Conservation (phyloP, 2,888 invertebrate genomes). For the Amphipoea lucens region DNA sequence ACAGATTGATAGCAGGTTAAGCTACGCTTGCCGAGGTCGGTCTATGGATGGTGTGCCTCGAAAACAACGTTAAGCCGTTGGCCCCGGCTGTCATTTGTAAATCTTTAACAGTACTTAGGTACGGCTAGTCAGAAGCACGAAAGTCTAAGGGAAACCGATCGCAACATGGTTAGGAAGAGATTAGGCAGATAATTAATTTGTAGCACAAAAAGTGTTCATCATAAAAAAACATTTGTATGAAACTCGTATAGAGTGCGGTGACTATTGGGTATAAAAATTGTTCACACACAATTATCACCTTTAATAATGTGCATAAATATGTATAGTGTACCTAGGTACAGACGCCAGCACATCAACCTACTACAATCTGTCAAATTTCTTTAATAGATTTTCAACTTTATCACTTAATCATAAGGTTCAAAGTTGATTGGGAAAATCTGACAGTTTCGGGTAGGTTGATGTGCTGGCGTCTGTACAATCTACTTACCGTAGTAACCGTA, state of each 20-base stretch:
- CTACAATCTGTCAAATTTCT: too few species aligned
- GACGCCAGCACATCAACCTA: too few species aligned
- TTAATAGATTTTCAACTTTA: too few species aligned
- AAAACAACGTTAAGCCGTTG: background rate
- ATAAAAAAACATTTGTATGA: background rate
- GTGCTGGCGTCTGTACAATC: too few species aligned
- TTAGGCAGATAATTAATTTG: background rate
- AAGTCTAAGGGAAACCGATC: too few species aligned
- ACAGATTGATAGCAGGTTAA: background rate
- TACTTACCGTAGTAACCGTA: too few species aligned
- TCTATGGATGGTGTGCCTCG: background rate
- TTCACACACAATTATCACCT: constrained; percentile 7
- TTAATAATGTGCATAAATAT: background rate
- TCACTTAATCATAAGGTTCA: too few species aligned
- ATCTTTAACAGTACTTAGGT: too few species aligned
- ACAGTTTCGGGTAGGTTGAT: too few species aligned
- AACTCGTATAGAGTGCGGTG: background rate
- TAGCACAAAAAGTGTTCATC: background rate
- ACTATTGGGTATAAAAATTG: background rate
- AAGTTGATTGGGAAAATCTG: too few species aligned
- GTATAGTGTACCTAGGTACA: too few species aligned
- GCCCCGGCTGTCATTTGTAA: background rate
- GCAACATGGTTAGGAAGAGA: background rate
- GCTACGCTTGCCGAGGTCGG: background rate
- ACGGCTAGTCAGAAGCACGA: background rate